These are phyloP conservation scores for Oxyura jamaicensis DNA, from an alignment of 2,113 vertebrate genomes.

Conservation along the genomic window DNA sequence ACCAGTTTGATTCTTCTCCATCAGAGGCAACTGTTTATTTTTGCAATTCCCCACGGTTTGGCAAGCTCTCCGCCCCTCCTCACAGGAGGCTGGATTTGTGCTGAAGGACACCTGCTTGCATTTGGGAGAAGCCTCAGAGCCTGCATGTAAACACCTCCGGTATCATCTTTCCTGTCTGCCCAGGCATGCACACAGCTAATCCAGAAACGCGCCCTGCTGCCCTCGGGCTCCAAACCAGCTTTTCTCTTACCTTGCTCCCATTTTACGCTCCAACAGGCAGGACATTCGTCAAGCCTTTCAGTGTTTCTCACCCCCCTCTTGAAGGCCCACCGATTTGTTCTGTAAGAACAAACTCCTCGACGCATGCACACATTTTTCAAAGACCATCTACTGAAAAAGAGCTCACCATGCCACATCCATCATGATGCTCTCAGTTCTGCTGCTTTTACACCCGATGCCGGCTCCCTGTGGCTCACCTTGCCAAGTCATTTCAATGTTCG, in stretches of 20 bases:
- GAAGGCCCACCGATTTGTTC: neutral
- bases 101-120: neutral
- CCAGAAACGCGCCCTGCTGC: neutral
- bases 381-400: neutral
- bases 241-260: neutral
- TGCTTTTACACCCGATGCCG: neutral
- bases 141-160: neutral
- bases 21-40: rapidly evolving
- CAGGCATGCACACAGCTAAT: rapidly evolving
- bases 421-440: neutral
- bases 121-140: neutral
- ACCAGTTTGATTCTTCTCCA: neutral
- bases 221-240: neutral
- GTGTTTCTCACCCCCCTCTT: neutral
- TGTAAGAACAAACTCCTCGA: neutral
- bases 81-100: neutral
- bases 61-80: neutral
- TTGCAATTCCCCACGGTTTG: neutral
- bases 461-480: neutral
- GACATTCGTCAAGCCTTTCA: neutral
- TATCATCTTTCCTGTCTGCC: neutral
- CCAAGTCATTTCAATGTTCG: neutral
- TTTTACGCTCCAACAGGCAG: rapidly evolving
- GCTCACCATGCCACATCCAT: neutral
- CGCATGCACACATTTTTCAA: neutral